A percentile compares a stretch with the other conserved stretches of the same genome.
phyloP scores from a whole-genome alignment of 2,888 invertebrate genomes.

The Cheiracanthium punctorium region DNA sequence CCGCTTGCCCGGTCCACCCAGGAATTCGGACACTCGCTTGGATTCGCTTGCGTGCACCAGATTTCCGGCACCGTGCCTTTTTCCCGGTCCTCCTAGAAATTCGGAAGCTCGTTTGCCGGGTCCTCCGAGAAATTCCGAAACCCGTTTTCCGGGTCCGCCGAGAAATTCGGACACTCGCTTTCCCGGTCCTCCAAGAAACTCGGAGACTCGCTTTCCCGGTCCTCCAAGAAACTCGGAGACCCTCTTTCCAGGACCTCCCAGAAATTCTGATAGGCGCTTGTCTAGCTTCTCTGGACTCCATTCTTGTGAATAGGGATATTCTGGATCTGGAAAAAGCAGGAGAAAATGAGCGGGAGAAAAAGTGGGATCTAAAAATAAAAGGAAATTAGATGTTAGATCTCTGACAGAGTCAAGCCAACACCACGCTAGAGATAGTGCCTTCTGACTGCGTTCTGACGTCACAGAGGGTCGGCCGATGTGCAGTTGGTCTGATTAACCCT shows the following conservation, averaged over 20 bases:
- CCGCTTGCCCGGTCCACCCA: conserved; percentile 70
- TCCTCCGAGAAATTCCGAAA: conserved; percentile 66
- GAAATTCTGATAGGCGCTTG: conserved; percentile 53
- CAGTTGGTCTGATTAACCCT: too few species aligned
- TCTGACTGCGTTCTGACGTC: too few species aligned
- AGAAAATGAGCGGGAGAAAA: neutral
- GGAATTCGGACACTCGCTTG: conserved; percentile 66
- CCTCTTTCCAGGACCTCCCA: conserved; percentile 55
- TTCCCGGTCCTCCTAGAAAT: conserved; percentile 71
- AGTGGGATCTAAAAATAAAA: too few species aligned
- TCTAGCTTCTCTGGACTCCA: conserved; percentile 36
- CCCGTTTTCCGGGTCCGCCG: conserved; percentile 70
- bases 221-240: conserved; percentile 67
- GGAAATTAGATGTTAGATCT: too few species aligned
- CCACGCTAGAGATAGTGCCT: too few species aligned
- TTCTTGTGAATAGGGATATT: conserved; percentile 52
- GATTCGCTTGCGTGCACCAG: conserved; percentile 7
- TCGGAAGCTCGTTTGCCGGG: conserved; percentile 65
- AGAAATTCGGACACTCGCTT: conserved; percentile 71
- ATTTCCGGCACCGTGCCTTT: conserved; percentile 29
- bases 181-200: conserved; percentile 71
- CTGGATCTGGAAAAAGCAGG: conserved; percentile 51
- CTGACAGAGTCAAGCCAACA: too few species aligned
- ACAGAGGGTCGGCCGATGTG: too few species aligned
- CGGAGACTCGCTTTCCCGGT: conserved; percentile 66